Base-by-base conservation (phyloP, 2,888 invertebrate genomes). In the Monopis laevigella region DNA sequence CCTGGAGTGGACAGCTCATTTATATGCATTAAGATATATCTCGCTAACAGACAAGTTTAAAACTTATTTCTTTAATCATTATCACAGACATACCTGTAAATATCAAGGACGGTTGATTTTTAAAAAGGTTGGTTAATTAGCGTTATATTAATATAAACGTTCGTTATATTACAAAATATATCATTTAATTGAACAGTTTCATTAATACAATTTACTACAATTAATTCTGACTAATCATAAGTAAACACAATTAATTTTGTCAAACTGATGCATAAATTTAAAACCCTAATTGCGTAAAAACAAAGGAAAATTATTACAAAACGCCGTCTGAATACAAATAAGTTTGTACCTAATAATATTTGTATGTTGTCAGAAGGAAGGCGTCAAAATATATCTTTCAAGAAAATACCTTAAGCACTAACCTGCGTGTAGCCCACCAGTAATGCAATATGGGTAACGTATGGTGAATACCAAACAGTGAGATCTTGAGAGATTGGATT, bases 381-480 rank as follows among this genome's bases (percentile, higher is more conserved):
- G 67, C 65, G 69, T 71, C 70, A 73, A 70, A 72, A 66, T 68
- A 66, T 68, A 21, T 34, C 32, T 42, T 40, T 34, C 17, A 34
- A 34, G 17, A 16, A 34, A 34, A 34, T 34, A 34, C 17, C 3
- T 34, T 18, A n/a, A n/a, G n/a, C n/a, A n/a, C 13, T 16, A 34
- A 17, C 17, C 18, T 16, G 34, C 14, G n/a, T 5, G 34, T 34
- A 16, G 2, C 16, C 16, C 34, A 16, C 10, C 39, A 58, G 73
- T 70, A 72, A 73, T 64, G 67, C 69, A 68, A 73, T 75, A 74
- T 69, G 65, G 57, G 55, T 49, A 59, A 70, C 71, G 61, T 49
- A 59, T 59, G 61, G 62, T 69, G 75, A 63, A 75, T 75, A 72
- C 62, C 48, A 70, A 77, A 65, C 63, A 69, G 62, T 3, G 2